A percentile compares a stretch with the other conserved stretches of the same genome.
Evolutionary conservation across 2,113 vertebrate species (phyloP).

Genomic region (Eleginops maclovinus): DNA sequence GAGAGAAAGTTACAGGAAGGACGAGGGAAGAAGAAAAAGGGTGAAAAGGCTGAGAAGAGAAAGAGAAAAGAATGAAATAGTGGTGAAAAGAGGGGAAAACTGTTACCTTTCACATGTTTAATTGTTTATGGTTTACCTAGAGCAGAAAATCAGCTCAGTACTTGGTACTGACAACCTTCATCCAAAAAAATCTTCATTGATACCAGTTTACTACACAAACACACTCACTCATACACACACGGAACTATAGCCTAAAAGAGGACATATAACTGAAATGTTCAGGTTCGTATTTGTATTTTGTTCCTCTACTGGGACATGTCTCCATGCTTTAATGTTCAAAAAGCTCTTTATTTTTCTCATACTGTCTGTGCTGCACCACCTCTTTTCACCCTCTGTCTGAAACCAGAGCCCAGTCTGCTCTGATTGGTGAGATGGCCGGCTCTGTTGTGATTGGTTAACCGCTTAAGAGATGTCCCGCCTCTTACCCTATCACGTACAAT

Average conservation of each 20-base stretch:
- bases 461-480: no score
- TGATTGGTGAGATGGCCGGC: no score
- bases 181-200: slow-evolving; percentile 13
- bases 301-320: no score
- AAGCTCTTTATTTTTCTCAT: no score
- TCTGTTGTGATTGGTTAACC: no score
- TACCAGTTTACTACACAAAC: not conserved
- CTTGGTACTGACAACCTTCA: slow-evolving; percentile 34
- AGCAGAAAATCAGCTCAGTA: slow-evolving; percentile 58
- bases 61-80: not conserved
- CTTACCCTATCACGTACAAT: no score
- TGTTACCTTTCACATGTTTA: slow-evolving; percentile 45
- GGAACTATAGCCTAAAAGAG: slow-evolving; percentile 44
- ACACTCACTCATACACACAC: not conserved
- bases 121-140: slow-evolving; percentile 65
- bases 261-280: no score
- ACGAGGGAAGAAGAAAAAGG: not conserved
- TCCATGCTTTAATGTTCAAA: no score
- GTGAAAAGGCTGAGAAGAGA: not conserved
- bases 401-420: no score
- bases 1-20: not conserved
- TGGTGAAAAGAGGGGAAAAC: not conserved
- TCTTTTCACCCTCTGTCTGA: no score
- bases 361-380: no score
- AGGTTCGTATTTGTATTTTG: no score